Percentiles rank a stretch among this genome's conserved stretches.
Evolutionary conservation across 2,888 invertebrate species (phyloP).

Genomic region (Stenodera caucasica): DNA sequence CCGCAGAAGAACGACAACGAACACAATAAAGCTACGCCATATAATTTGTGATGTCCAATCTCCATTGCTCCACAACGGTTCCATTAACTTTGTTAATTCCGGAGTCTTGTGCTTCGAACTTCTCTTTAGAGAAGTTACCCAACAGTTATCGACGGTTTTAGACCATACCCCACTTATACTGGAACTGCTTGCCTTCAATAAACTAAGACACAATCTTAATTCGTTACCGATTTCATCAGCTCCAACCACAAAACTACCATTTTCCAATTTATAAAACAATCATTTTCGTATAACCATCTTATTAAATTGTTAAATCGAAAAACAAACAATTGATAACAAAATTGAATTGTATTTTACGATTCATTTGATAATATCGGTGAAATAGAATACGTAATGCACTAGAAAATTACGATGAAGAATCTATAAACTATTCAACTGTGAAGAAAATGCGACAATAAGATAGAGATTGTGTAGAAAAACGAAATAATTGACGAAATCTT

Average conservation of each 20-base stretch:
- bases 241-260: neutral
- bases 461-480: too few relatives aligned
- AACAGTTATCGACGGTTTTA: conserved; percentile 33
- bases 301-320: neutral
- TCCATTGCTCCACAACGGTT: conserved; percentile 35
- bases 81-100: conserved; percentile 39
- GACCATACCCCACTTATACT: conserved; percentile 21
- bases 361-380: neutral
- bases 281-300: neutral
- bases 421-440: conserved; percentile 31
- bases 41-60: conserved; percentile 39
- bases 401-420: conserved; percentile 44
- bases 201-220: conserved; percentile 28
- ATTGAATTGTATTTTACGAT: neutral
- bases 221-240: conserved; percentile 23
- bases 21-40: conserved; percentile 35
- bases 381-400: conserved; percentile 10
- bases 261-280: neutral
- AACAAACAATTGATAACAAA: neutral
- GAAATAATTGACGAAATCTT: neutral
- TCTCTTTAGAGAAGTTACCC: conserved; percentile 31
- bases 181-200: conserved; percentile 17
- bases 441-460: conserved; percentile 35
- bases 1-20: conserved; percentile 9
- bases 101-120: conserved; percentile 33